Evolutionary conservation across 2,888 invertebrate species (phyloP).

Genomic region (Achlya flavicornis): DNA sequence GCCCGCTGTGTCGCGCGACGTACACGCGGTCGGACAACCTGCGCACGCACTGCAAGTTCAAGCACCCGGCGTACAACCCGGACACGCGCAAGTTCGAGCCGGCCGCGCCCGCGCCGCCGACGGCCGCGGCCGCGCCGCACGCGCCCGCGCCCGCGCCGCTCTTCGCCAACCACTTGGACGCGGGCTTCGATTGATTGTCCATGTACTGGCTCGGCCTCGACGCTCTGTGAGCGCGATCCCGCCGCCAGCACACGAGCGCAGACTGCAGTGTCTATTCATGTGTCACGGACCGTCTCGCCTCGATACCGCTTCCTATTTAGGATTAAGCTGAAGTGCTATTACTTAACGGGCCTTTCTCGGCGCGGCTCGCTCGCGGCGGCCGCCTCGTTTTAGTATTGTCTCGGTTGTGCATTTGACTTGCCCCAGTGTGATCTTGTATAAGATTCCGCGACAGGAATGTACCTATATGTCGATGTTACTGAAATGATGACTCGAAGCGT

Average conservation of each 20-base stretch:
- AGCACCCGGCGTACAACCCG: conserved; percentile 93
- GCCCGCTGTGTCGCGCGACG: conserved; percentile 94
- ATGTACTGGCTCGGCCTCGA: conserved; percentile 74
- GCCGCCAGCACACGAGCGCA: conserved; percentile 27
- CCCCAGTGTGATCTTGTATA: conserved; percentile 77
- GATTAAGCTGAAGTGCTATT: conserved; percentile 82
- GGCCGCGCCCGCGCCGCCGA: no score
- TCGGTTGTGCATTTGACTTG: conserved; percentile 83
- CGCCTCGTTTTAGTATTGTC: conserved; percentile 78
- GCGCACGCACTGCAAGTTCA: conserved; percentile 96
- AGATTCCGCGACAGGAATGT: conserved; percentile 65
- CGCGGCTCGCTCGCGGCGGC: conserved; percentile 52
- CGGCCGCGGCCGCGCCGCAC: conserved; percentile 76
- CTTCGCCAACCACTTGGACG: conserved; percentile 84
- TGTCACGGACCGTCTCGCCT: conserved; percentile 68
- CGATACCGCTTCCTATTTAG: conserved; percentile 74
- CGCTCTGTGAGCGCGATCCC: conserved; percentile 67
- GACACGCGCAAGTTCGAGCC: conserved; percentile 94
- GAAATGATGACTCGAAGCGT: conserved; percentile 72
- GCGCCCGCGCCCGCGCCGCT: conserved; percentile 79
- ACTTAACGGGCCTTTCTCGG: conserved; percentile 76
- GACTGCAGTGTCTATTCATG: conserved; percentile 54
- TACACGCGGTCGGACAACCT: conserved; percentile 96
- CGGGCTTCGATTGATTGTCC: conserved; percentile 80
- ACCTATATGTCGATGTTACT: conserved; percentile 71